phyloP scores from a whole-genome alignment of 2,113 vertebrate species.

The Hystrix cristata region DNA sequence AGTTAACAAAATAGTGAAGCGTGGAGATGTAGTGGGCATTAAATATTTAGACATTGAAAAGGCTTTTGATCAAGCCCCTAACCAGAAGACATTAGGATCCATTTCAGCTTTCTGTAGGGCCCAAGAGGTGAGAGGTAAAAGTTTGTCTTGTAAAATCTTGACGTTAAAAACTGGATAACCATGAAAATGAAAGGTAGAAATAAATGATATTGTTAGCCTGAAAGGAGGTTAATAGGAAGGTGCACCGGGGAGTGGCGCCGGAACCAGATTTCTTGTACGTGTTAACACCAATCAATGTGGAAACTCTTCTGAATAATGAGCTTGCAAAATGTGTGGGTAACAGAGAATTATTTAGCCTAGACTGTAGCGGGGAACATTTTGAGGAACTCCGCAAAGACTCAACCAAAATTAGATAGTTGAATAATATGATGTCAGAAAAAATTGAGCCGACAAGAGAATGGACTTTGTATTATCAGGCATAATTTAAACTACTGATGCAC shows the following conservation, averaged over 20 bases:
- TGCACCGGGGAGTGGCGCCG: constrained; percentile 6
- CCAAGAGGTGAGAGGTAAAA: constrained; percentile 74
- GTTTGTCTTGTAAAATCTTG: constrained; percentile 68
- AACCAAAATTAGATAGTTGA: constrained; percentile 54
- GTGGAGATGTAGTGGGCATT: constrained; percentile 69
- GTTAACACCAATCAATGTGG: constrained; percentile 76
- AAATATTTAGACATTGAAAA: constrained; percentile 85
- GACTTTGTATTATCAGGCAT: constrained; percentile 43
- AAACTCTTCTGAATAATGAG: constrained; percentile 69
- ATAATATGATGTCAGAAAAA: constrained; percentile 66
- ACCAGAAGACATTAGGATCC: constrained; percentile 74
- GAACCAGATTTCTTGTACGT: constrained; percentile 48
- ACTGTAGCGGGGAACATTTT: neutral
- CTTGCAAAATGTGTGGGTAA: constrained; percentile 59
- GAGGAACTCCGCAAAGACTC: constrained; percentile 37
- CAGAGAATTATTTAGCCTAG: constrained; percentile 62
- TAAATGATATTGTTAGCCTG: constrained; percentile 68
- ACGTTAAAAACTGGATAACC: constrained; percentile 62
- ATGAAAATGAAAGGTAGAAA: constrained; percentile 72
- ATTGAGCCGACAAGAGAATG: constrained; percentile 53
- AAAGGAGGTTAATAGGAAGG: constrained; percentile 69
- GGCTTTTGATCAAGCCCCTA: constrained; percentile 80
- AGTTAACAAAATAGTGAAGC: constrained; percentile 78
- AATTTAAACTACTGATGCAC: constrained; percentile 58
- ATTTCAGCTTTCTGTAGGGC: constrained; percentile 66